Base-by-base conservation (phyloP, 2,113 vertebrate genomes). In the Turdus rufiventris region DNA sequence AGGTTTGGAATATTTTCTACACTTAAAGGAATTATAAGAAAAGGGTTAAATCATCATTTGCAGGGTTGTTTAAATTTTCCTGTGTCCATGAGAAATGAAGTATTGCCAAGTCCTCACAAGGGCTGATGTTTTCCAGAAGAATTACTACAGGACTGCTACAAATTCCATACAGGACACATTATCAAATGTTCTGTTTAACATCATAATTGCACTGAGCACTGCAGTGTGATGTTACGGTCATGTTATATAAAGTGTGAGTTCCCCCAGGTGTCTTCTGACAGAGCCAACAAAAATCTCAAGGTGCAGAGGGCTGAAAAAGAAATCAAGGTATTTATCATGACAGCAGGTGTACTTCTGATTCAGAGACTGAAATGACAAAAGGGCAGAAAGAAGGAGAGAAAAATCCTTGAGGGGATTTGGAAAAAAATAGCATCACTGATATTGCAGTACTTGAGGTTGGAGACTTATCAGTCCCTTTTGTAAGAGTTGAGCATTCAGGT, bases 161-260 rank as follows among this genome's bases (percentile, higher is more conserved):
- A 95, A 86, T 91, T 95, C 85, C 60, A 33, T 80, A 45, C 74
- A 88, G 61, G 72, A 86, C 36, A 73, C 38, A 60, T 73, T 71
- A 91, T 88, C 72, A 85, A 77, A 53, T 71, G 48, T 93, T 81
- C 79, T 96, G 92, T 53, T 94, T 88, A 91, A 57, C 34, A 56
- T 96, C 72, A 43, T 67, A 74, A 88, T 58, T 88, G 54, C 90
- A 58, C 7, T 4, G 11, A 93, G 60, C 33, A 20, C 68, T 71
- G 68, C 4, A 3, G 40, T 66, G 51, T 50, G 72, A 51, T 86
- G 34, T 63, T 85, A 20, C 31, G 73, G 53, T 17, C 8, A 26
- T 83, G 50, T 42, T 84, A 53, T 2, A 85, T 58, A 54, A 86
- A 67, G 76, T 66, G 48, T 89, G 53, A 80, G 78, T 54, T 92